These are phyloP conservation scores for Scolanthus callimorphus DNA, from an alignment of 92 coral and sea anemone species.

Conservation along the genomic window DNA sequence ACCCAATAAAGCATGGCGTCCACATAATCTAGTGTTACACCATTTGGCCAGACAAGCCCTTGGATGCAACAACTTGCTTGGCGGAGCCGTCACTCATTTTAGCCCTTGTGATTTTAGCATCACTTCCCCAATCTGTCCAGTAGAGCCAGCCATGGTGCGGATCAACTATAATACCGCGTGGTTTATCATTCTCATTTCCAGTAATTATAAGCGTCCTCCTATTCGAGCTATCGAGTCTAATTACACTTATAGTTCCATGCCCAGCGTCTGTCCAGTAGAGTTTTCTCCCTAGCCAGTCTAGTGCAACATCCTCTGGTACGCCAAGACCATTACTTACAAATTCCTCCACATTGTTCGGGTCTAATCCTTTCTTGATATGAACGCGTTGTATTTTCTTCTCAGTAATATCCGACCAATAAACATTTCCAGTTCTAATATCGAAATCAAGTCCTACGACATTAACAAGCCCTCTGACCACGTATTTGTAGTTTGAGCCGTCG, in stretches of 20 bases:
- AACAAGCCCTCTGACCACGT: slow-evolving; percentile 56
- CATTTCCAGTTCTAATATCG: slow-evolving; percentile 48
- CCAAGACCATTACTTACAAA: slow-evolving; percentile 44
- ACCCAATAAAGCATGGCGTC: slow-evolving; percentile 51
- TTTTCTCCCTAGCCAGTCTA: slow-evolving; percentile 56
- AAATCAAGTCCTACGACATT: slow-evolving; percentile 72
- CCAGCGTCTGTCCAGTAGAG: slow-evolving; percentile 78
- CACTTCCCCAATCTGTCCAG: slow-evolving; percentile 74
- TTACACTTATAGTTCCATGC: slow-evolving; percentile 39
- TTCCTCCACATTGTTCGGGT: slow-evolving; percentile 42
- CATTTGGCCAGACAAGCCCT: slow-evolving; percentile 76
- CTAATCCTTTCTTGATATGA: slow-evolving; percentile 39
- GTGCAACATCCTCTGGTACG: slow-evolving; percentile 62
- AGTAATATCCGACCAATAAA: slow-evolving; percentile 65
- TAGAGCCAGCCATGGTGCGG: slow-evolving; percentile 26
- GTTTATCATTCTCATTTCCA: slow-evolving; percentile 59
- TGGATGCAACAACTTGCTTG: slow-evolving; percentile 40
- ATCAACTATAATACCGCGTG: slow-evolving; percentile 61
- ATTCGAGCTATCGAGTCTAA: slow-evolving; percentile 52
- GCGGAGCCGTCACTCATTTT: slow-evolving; percentile 55
- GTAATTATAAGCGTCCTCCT: slow-evolving; percentile 48
- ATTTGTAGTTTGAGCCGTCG: slow-evolving; percentile 58
- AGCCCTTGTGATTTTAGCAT: slow-evolving; percentile 54
- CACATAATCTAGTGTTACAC: slow-evolving; percentile 52
- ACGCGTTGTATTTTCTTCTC: slow-evolving; percentile 62